These are phyloP conservation scores for Mesopsocus fuscifrons DNA, from an alignment of 2,888 invertebrate species.

Conservation along the genomic window DNA sequence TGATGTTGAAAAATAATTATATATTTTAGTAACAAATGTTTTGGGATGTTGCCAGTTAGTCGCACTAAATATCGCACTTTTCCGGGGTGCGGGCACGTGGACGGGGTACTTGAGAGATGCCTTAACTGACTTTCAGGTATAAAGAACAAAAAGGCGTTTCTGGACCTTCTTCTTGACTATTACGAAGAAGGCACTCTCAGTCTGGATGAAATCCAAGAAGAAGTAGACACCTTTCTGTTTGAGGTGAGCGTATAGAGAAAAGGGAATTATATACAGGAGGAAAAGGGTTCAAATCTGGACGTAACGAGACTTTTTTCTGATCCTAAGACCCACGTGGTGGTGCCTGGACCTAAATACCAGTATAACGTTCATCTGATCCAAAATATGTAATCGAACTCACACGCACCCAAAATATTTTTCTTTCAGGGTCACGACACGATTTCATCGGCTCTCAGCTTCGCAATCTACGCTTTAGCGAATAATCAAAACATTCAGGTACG, in stretches of 20 bases:
- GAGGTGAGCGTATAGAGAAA: neutral
- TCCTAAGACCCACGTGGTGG: no score
- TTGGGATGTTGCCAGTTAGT: no score
- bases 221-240: constrained; percentile 7
- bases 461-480: neutral
- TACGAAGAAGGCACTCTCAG: neutral
- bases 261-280: no score
- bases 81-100: constrained; percentile 4
- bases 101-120: constrained; percentile 5
- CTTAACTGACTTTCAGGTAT: no score
- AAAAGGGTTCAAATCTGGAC: no score
- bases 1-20: no score
- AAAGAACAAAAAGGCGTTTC: neutral
- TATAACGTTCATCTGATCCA: no score
- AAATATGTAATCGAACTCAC: no score
- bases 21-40: no score
- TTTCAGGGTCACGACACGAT: constrained; percentile 6
- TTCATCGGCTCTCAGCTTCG: neutral
- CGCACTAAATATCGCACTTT: constrained; percentile 11
- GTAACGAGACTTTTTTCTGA: no score
- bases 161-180: neutral
- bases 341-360: no score
- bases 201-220: neutral
- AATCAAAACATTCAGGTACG: constrained; percentile 2
- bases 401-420: no score